Conservation (phyloP, 1,140 invertebrate species). For the Adelges cooleyi region DNA sequence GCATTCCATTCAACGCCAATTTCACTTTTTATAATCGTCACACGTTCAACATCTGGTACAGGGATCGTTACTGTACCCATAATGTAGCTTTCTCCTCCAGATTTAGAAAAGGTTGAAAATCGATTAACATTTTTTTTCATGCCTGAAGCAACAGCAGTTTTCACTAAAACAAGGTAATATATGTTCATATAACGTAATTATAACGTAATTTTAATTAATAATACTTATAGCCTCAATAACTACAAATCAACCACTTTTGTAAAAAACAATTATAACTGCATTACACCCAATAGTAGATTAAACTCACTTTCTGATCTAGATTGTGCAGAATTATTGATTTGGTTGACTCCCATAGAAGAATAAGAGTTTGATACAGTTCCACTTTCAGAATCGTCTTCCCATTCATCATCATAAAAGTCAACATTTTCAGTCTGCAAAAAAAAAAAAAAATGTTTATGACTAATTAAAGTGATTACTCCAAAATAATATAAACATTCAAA, state of each 20-base stretch:
- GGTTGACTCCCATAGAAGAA: slow-evolving; percentile 9
- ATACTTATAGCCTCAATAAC: neutral
- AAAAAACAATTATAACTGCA: too few species aligned
- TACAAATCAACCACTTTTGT: neutral
- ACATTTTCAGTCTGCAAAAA: slow-evolving; percentile 35
- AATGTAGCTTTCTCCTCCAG: slow-evolving; percentile 82
- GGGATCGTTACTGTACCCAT: slow-evolving; percentile 58
- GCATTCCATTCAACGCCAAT: slow-evolving; percentile 60
- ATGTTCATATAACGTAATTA: neutral
- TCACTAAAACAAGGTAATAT: neutral
- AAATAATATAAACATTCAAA: neutral
- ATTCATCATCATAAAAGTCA: slow-evolving; percentile 72
- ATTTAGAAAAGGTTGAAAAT: slow-evolving; percentile 75
- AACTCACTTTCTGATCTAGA: slow-evolving; percentile 1
- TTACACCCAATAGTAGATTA: neutral
- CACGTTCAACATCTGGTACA: slow-evolving; percentile 63
- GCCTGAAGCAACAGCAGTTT: slow-evolving; percentile 10
- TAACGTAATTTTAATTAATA: neutral
- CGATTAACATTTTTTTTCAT: slow-evolving; percentile 50
- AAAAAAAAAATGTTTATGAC: neutral
- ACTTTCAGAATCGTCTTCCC: slow-evolving; percentile 78
- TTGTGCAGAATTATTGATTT: slow-evolving; percentile 3
- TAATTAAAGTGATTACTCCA: neutral
- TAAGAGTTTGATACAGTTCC: slow-evolving; percentile 34
- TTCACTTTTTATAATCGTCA: slow-evolving; percentile 57